Base-by-base conservation (phyloP, 1,140 invertebrate species). In the Metaphire vulgaris region DNA sequence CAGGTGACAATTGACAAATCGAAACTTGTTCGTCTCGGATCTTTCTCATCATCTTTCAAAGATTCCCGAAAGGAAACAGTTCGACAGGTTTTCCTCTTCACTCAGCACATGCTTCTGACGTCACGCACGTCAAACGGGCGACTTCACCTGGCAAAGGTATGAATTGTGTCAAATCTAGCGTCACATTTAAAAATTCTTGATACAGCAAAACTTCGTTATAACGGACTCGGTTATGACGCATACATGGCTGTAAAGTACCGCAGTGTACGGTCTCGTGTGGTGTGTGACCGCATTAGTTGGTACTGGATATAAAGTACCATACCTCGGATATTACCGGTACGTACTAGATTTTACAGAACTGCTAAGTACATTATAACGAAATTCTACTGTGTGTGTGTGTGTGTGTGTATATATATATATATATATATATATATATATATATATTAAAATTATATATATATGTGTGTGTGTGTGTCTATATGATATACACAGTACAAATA, bases 71-170 rank as follows among this genome's bases (percentile, higher is more conserved):
- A 92, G 79, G 92, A 93, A 77, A 87, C 89, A 0, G 86, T 92
- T 1, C 88, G 93, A 0, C 92, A 94, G 82, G 93, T 92, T 67
- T 95, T 93, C 83, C 89, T 95, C 2, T 95, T 95, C 86, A 93
- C 92, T 72, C 94, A 95, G 88, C 92, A 95, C 85, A 88, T 95
- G 77, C 89, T 95, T 75, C 86, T 95, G 21, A 92, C 92, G 0
- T 94, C 91, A 28, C 88, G 92, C 78, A 90, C 91, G n/a, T 89
- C 91, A 12, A 93, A 91, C 78, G 94, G 94, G 16, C 89, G 92
- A 77, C 88, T 97, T 14, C 93, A 95, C 86, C 87, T 95, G 32
- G 90, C 94, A 16, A 92, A 93, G 69, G 90, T 88, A 56, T 56
- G 41, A n/a, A n/a, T n/a, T n/a, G n/a, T n/a, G n/a, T n/a, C n/a